Evolutionary conservation across 2,113 vertebrate genomes (phyloP), one percentile per base, ranked within the genome.

Genomic region (Oplegnathus fasciatus): DNA sequence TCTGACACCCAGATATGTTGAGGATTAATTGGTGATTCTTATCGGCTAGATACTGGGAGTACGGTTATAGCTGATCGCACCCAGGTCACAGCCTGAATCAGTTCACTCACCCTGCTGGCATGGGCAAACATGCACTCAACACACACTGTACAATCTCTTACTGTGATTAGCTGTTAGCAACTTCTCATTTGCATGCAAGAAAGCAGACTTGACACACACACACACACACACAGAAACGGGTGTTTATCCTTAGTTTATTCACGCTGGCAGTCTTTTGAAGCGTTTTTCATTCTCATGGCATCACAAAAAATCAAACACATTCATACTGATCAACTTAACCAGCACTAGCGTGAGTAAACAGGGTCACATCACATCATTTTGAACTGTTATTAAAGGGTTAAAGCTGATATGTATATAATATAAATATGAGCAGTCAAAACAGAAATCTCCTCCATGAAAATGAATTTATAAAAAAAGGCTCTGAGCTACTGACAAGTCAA

Each of bases 251-350:
- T 54, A 50, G 24, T 88, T 86, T 88, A 86, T 82, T 86, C 32
- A 83, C 64, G 18, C 13, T 61, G 22, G 17, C 40, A 62, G 28
- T 18, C 18, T 34, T 54, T 44, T 61, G 24, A 34, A 75, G 44
- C 9, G 28, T 24, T 46, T 57, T 72, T 68, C 40, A 80, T 66
- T 54, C 0, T 18, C 58, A 30, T 64, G n/a, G 54, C 54, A 82
- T 83, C 86, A 85, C 83, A 84, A 78, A 79, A 79, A 77, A 40
- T 57, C 65, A 72, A 75, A 61, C 32, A 20, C 28, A 18, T 28
- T 66, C 6, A 40, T 54, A 18, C 6, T 46, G 57, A 54, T 60
- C 18, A 64, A 28, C 30, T 42, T 10, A 34, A 52, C 24, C 32
- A 67, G n/a, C 50, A 26, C 44, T 13, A 80, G n/a, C 18, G 71